Percentiles rank a stretch among this genome's conserved stretches.
Conservation (phyloP, 1,140 invertebrate species). For the Pogonomyrmex californicus region DNA sequence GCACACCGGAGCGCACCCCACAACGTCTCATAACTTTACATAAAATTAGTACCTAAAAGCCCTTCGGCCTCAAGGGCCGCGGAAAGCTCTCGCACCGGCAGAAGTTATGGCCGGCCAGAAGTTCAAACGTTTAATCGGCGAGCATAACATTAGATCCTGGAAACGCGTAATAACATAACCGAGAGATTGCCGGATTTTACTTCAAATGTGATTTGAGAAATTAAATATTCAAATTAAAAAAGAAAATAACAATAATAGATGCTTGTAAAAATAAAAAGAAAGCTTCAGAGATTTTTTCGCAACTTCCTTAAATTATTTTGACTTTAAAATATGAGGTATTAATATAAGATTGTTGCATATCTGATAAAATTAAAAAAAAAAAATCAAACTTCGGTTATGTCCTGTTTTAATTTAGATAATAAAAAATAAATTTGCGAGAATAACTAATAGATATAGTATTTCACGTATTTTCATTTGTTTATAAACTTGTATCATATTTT, state of each 20-base stretch:
- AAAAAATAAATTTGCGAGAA: not conserved
- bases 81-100: slow-evolving; percentile 41
- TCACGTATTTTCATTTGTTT: not conserved
- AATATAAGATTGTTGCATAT: not conserved
- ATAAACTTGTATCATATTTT: not conserved
- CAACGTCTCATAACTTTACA: slow-evolving; percentile 83
- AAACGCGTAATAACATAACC: slow-evolving; percentile 31
- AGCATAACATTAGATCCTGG: slow-evolving; percentile 41
- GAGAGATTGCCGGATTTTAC: not conserved
- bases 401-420: not conserved
- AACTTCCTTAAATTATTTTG: not conserved
- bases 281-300: not conserved
- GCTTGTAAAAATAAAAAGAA: not conserved
- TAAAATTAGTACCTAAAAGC: slow-evolving; percentile 86
- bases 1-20: slow-evolving; percentile 75
- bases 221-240: not conserved
- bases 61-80: slow-evolving; percentile 77
- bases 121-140: slow-evolving; percentile 37
- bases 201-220: not conserved
- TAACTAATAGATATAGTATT: not conserved
- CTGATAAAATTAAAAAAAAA: not conserved
- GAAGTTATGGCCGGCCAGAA: not conserved
- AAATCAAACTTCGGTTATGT: not conserved
- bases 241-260: not conserved
- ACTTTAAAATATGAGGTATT: not conserved